Evolutionary conservation across 1,140 invertebrate species (phyloP).

Genomic region (Drosophila sproati): DNA sequence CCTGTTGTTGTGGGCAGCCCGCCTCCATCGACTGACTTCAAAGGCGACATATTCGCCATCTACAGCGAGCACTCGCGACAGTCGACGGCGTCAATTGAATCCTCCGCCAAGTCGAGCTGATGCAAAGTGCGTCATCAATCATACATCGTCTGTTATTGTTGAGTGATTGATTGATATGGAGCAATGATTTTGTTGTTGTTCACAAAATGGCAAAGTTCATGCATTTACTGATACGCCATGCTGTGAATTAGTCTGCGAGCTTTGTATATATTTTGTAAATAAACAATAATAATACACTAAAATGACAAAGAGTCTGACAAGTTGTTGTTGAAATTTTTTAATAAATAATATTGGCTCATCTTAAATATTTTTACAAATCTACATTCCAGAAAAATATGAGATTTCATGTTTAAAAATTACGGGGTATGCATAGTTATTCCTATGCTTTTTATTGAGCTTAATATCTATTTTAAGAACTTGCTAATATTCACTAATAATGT

Average conservation of each 20-base stretch:
- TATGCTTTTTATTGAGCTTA: too few species aligned
- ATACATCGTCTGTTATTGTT: constrained; percentile 46
- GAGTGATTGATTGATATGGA: constrained; percentile 56
- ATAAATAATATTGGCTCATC: too few species aligned
- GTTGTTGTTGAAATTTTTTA: too few species aligned
- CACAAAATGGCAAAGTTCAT: constrained; percentile 10
- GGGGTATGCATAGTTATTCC: too few species aligned
- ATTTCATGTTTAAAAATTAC: too few species aligned
- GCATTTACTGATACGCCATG: constrained; percentile 14
- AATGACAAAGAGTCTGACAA: too few species aligned
- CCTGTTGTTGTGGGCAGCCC: constrained; percentile 15
- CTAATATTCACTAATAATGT: constrained; percentile 5
- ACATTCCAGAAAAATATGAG: too few species aligned
- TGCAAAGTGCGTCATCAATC: constrained; percentile 47
- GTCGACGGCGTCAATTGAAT: constrained; percentile 55
- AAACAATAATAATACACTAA: not conserved
- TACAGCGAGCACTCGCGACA: constrained; percentile 36
- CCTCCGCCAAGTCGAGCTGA: constrained; percentile 36
- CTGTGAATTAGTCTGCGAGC: not conserved
- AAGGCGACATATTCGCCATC: constrained; percentile 43
- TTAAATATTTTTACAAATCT: too few species aligned
- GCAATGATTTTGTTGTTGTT: constrained; percentile 2
- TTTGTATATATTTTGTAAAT: not conserved
- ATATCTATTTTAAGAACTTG: not conserved
- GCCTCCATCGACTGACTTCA: constrained; percentile 25